phyloP scores from a whole-genome alignment of 2,888 invertebrate species.

The Drosophila pullipes region DNA sequence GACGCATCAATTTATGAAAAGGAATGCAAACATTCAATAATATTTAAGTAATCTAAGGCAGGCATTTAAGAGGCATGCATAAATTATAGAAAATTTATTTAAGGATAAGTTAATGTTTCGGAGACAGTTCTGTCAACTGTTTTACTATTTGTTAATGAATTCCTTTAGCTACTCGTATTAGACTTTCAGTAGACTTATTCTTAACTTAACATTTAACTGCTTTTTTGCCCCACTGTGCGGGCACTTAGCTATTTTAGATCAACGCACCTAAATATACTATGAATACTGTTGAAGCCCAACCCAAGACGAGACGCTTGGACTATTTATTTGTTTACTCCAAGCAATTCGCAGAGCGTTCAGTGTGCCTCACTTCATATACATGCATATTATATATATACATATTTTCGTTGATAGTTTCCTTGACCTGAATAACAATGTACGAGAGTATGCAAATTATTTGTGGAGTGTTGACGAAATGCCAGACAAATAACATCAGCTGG shows the following conservation, averaged over 20 bases:
- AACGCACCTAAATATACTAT: slow-evolving; percentile 24
- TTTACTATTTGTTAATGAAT: not conserved
- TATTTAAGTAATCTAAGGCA: not conserved
- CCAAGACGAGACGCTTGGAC: slow-evolving; percentile 16
- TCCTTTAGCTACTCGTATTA: not conserved
- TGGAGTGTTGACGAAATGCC: slow-evolving; percentile 41
- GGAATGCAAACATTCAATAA: not conserved
- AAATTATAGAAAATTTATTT: not conserved
- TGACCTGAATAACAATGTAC: slow-evolving; percentile 71
- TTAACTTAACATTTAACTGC: not conserved
- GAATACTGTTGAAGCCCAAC: slow-evolving; percentile 7
- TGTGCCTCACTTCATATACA: not conserved
- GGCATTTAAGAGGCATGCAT: not conserved
- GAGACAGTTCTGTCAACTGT: not conserved
- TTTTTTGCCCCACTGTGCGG: slow-evolving; percentile 26
- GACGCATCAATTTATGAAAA: not conserved
- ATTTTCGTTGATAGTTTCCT: slow-evolving; percentile 65
- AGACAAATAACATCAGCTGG: slow-evolving; percentile 34
- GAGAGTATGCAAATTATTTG: slow-evolving; percentile 53
- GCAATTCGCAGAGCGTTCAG: slow-evolving; percentile 11
- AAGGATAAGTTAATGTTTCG: not conserved
- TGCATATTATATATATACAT: slow-evolving; percentile 2
- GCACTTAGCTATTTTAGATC: slow-evolving; percentile 8
- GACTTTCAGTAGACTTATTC: not conserved
- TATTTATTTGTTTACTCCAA: slow-evolving; percentile 41